Base-by-base conservation (phyloP, 2,113 vertebrate species). In the Hemiprocne comata region DNA sequence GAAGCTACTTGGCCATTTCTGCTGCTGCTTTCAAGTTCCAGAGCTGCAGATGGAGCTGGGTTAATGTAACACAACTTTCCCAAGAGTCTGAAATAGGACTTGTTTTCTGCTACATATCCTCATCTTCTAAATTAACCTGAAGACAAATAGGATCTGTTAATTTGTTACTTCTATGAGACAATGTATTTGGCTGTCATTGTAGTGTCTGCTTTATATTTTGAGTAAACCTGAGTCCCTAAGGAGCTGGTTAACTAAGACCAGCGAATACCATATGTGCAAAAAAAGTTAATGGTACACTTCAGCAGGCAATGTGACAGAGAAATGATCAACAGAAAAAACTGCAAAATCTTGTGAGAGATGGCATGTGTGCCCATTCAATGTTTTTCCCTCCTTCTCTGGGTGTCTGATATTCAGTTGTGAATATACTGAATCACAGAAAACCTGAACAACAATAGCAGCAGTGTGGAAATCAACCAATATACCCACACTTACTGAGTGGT, bases 1-100 rank as follows among this genome's bases (percentile, higher is more conserved):
- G 70, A 96, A 95, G 73, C 80, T 96, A 23, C 88, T 79, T 91
- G 62, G 80, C 65, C 74, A n/a, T 90, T 95, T 64, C 42, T 95
- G 65, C n/a, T 57, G 53, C 79, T 85, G 17, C 23, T 91, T 66
- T 91, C 85, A 95, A 93, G 62, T 88, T 94, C 92, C 90, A 81
- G 72, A 79, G 66, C 42, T 93, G 85, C 85, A 95, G 83, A 87
- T 81, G 79, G 54, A 67, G 42, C 38, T 89, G 70, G 50, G 67
- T 87, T 65, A 87, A 84, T 73, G 53, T 61, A 87, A 85, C 50
- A 36, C 36, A 89, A 89, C 53, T 94, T 92, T 89, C 79, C 70
- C 62, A 85, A 86, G 88, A 62, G 72, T 33, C 53, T 87, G 53
- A 13, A 78, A 18, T 31, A 77, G 70, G 34, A 74, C 4, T 7